phyloP scores from a whole-genome alignment of 2,888 invertebrate species.

The Mimachlamys varia region DNA sequence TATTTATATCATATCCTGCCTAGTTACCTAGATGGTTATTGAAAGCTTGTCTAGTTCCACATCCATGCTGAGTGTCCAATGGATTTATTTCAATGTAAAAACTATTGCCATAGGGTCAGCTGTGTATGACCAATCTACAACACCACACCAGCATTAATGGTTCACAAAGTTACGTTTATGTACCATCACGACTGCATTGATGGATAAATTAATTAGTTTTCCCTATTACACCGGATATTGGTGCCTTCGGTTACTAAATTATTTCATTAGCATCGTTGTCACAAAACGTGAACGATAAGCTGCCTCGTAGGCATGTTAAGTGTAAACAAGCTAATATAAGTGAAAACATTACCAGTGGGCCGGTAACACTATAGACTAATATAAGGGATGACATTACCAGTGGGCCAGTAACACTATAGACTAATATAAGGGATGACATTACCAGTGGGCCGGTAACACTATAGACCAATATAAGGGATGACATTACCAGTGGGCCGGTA shows the following conservation, averaged over 20 bases:
- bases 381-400: too few species aligned
- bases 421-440: too few species aligned
- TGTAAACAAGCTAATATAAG: neutral
- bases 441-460: too few species aligned
- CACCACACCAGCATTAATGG: neutral
- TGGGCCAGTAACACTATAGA: too few species aligned
- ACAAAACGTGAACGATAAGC: neutral
- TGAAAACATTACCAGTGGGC: neutral
- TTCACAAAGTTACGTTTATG: neutral
- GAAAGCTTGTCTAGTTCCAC: too few species aligned
- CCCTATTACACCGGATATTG: conserved; percentile 15
- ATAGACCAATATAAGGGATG: too few species aligned
- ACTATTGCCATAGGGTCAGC: neutral
- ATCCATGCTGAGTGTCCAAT: too few species aligned
- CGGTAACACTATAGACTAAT: too few species aligned
- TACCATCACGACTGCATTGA: neutral
- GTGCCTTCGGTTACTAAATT: neutral
- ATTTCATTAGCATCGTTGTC: neutral
- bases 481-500: too few species aligned
- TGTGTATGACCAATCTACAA: neutral
- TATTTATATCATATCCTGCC: too few species aligned
- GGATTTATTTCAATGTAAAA: too few species aligned
- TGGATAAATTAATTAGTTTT: neutral
- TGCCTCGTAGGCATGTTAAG: neutral
- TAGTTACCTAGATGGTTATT: too few species aligned